Percentiles rank a stretch among this genome's conserved stretches.
phyloP scores from a whole-genome alignment of 2,888 invertebrate species.

The Cordilura impudica region DNA sequence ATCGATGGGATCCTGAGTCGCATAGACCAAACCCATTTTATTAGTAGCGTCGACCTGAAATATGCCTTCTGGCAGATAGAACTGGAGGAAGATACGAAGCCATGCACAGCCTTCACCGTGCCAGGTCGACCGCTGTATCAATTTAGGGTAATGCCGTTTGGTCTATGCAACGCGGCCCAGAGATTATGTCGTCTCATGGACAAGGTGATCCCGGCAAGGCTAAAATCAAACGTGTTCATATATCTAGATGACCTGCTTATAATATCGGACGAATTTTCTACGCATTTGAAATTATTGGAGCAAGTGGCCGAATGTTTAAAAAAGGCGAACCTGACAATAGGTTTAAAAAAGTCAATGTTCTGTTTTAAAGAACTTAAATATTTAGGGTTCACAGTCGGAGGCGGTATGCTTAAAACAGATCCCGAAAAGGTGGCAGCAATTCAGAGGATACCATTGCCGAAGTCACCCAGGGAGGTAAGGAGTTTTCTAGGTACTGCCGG shows the following conservation, averaged over 20 bases:
- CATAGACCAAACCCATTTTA: too few relatives aligned
- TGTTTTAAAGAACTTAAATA: background rate
- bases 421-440: constrained; percentile 44
- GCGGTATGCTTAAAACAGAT: constrained; percentile 25
- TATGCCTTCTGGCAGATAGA: too few relatives aligned
- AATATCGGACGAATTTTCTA: too few relatives aligned
- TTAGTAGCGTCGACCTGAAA: too few relatives aligned
- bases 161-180: too few relatives aligned
- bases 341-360: background rate
- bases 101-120: too few relatives aligned
- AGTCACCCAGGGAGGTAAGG: constrained; percentile 14
- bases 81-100: too few relatives aligned
- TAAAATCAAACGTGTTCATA: background rate
- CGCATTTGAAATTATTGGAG: too few relatives aligned
- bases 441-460: constrained; percentile 9
- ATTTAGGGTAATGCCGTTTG: too few relatives aligned
- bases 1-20: background rate
- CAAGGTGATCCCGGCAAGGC: background rate
- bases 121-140: too few relatives aligned
- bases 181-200: constrained; percentile 1
- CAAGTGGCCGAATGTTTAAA: too few relatives aligned
- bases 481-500: constrained; percentile 40
- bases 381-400: constrained; percentile 16
- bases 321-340: background rate
- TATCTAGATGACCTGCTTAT: background rate